A percentile compares a stretch with the other conserved stretches of the same genome.
These are phyloP conservation scores for Morpho achilles DNA, from an alignment of 2,888 invertebrate genomes.

Conservation along the genomic window DNA sequence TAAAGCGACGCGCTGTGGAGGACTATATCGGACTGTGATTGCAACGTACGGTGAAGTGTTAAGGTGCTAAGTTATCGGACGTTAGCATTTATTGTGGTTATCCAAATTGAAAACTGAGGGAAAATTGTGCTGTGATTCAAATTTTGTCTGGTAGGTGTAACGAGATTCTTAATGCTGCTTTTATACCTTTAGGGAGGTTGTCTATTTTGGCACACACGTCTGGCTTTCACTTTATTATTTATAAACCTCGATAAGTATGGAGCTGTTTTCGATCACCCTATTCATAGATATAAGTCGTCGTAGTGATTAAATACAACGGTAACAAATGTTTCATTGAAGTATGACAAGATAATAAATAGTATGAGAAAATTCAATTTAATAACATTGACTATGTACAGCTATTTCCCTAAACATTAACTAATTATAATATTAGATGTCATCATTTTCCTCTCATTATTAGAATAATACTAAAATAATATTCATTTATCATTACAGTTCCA, in stretches of 20 bases:
- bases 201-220: not conserved
- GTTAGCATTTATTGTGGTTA: not conserved
- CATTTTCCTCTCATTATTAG: too few species aligned
- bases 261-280: not conserved
- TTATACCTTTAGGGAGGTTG: conserved; percentile 1
- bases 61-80: not conserved
- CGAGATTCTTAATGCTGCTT: conserved; percentile 5
- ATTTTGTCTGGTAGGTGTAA: conserved; percentile 7
- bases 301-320: too few species aligned
- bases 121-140: conserved; percentile 14
- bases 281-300: not conserved
- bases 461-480: too few species aligned
- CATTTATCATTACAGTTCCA: not conserved
- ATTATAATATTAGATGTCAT: not conserved
- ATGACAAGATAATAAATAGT: conserved; percentile 7
- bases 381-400: not conserved
- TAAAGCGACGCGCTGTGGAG: too few species aligned
- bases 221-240: not conserved
- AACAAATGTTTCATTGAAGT: not conserved
- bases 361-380: not conserved
- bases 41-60: too few species aligned
- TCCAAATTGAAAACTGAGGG: not conserved
- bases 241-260: not conserved
- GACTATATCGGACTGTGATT: too few species aligned
- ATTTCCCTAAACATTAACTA: conserved; percentile 2